phyloP scores from a whole-genome alignment of 2,113 vertebrate species.

The Platysteira castanea region DNA sequence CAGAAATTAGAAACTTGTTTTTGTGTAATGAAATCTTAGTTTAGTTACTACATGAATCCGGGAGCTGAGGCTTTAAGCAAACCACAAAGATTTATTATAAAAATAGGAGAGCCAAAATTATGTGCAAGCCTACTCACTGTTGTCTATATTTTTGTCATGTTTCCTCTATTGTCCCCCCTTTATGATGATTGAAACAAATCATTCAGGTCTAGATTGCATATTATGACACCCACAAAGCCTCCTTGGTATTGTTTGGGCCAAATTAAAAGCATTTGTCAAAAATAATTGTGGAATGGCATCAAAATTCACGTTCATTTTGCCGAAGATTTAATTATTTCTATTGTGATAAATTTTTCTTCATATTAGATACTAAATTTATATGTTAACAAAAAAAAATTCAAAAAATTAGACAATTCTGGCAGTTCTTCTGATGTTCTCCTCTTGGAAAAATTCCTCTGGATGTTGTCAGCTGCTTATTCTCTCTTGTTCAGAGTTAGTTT shows the following conservation, averaged over 20 bases:
- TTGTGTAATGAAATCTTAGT: neutral
- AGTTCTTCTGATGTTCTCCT: neutral
- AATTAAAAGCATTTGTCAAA: neutral
- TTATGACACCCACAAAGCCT: neutral
- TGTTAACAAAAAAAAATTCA: neutral
- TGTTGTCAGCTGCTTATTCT: neutral
- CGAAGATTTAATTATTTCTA: neutral
- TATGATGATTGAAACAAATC: neutral
- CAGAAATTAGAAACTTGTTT: neutral
- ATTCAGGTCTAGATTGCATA: neutral
- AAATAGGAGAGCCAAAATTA: neutral
- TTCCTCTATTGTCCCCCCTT: neutral
- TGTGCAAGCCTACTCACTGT: neutral
- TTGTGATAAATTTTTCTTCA: neutral
- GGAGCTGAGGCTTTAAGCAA: neutral
- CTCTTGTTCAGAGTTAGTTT: neutral
- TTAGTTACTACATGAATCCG: neutral
- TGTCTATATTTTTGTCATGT: neutral
- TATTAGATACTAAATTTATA: neutral
- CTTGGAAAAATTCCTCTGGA: neutral
- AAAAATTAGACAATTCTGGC: neutral
- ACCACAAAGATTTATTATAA: neutral
- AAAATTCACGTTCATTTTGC: neutral
- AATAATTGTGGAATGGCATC: neutral
- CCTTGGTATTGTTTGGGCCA: neutral